Conservation (phyloP, 2,888 invertebrate genomes). For the Erebia aethiops region DNA sequence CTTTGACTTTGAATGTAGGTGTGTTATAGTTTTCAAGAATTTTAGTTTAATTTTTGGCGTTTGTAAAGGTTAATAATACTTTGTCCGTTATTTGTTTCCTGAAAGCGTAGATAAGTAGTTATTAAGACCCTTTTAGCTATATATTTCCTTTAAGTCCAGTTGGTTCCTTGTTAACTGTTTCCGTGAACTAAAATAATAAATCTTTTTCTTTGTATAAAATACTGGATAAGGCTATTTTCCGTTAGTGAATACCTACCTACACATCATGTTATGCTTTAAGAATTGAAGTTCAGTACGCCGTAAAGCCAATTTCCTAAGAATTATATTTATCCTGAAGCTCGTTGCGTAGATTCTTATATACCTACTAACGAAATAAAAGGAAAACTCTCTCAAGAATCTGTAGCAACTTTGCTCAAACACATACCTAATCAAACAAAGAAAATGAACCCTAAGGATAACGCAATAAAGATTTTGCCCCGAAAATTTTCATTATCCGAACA, state of each 20-base stretch:
- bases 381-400: slow-evolving; percentile 73
- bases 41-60: too few relatives aligned
- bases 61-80: too few relatives aligned
- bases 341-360: slow-evolving; percentile 43
- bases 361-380: slow-evolving; percentile 63
- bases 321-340: slow-evolving; percentile 52
- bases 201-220: background rate
- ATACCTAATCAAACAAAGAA: slow-evolving; percentile 26
- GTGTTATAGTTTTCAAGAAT: too few relatives aligned
- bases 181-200: background rate
- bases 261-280: background rate
- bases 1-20: too few relatives aligned
- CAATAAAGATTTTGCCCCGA: slow-evolving; percentile 20
- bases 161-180: background rate
- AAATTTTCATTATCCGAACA: slow-evolving; percentile 28
- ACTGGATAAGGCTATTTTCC: background rate
- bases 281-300: slow-evolving; percentile 31
- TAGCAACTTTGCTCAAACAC: slow-evolving; percentile 39
- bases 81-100: too few relatives aligned
- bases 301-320: slow-evolving; percentile 63
- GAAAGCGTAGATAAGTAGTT: too few relatives aligned
- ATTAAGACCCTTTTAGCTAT: too few relatives aligned
- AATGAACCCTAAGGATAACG: slow-evolving; percentile 22
- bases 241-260: background rate
- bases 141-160: too few relatives aligned